These are phyloP conservation scores for Halichoeres trimaculatus DNA, from an alignment of 2,113 vertebrate species.

Conservation along the genomic window DNA sequence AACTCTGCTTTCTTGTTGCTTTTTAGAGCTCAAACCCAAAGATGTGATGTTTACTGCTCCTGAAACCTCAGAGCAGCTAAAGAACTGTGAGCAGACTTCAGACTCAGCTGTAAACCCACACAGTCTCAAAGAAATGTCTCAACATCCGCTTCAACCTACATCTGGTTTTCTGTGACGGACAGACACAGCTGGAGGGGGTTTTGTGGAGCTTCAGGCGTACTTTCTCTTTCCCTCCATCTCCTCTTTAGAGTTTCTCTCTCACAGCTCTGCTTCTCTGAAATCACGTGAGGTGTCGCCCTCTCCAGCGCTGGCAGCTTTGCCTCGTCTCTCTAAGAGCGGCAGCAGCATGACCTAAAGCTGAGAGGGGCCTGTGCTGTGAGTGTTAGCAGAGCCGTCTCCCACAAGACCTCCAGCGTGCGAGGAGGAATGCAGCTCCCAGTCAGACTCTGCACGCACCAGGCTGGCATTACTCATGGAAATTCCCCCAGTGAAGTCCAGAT, in stretches of 20 bases:
- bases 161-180: neutral
- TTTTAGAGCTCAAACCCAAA: neutral
- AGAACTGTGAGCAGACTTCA: neutral
- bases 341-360: neutral
- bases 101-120: neutral
- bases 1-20: neutral
- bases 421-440: neutral
- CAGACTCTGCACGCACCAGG: neutral
- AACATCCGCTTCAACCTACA: neutral
- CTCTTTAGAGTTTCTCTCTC: neutral
- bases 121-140: too few relatives aligned
- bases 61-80: neutral
- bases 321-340: accelerated
- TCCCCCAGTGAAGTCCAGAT: neutral
- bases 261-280: constrained; percentile 49
- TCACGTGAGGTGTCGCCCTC: constrained; percentile 11
- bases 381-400: neutral
- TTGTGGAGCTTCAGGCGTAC: neutral
- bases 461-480: neutral
- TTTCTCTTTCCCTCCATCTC: neutral
- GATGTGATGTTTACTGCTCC: neutral
- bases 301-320: neutral
- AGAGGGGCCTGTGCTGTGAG: neutral
- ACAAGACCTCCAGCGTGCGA: neutral
- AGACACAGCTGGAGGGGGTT: neutral